Evolutionary conservation across 2,888 invertebrate genomes (phyloP), one percentile per base, ranked within the genome.

Genomic region (Plebejus anna): DNA sequence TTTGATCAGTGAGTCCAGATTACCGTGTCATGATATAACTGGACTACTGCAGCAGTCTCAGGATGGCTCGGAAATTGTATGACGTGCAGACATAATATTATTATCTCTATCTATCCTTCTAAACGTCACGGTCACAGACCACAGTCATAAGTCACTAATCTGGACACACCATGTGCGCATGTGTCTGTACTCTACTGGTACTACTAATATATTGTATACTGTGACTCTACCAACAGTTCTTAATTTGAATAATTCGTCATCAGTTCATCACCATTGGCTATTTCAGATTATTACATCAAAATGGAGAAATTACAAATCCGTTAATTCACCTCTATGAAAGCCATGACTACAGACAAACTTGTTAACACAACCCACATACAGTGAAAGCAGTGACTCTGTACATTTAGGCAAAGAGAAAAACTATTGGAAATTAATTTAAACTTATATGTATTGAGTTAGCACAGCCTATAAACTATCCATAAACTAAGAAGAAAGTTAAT

Each of bases 311-410:
- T 66, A 66, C 11, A 66, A 32, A 66, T 66, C 61, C 28, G 28
- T 28, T 22, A 55, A 16, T 42, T 47, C n/a, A 72, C 11, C 47
- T 72, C 11, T 55, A 22, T 55, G 73, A 73, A 73, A 59, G 66
- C 77, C 72, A 42, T 72, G 72, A 78, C 76, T 80, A 51, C 75
- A 79, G 78, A 72, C 66, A 77, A 81, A 79, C 79, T 79, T 77
- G 79, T 77, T 78, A 79, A 78, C 80, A 80, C 76, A 80, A 78
- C 79, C 78, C 80, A 81, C 80, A 81, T 81, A 80, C 77, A 78
- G 80, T 79, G 80, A 80, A 80, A 81, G 79, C 77, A 70, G 73
- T 78, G 73, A 73, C 73, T 22, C 3, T 47, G 32, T 55, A 51
- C 2, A 72, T 73, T 72, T 73, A 6, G 73, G 4, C 32, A 47